Evolutionary conservation across 1,140 invertebrate species (phyloP), one percentile per base, ranked within the genome.

Genomic region (Sycobia sp.): DNA sequence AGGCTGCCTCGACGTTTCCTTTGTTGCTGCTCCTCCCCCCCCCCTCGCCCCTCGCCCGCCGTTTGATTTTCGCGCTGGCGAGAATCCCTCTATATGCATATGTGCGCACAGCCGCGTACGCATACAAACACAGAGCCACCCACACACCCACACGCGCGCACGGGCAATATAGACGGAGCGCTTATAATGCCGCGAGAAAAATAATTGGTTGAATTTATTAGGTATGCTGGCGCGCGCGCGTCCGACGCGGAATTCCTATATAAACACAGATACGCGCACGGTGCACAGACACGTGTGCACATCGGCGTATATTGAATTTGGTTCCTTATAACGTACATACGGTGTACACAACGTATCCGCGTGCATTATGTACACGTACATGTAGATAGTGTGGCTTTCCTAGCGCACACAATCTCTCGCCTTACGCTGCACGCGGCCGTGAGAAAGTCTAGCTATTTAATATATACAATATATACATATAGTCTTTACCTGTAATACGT

Each of bases 371-470:
- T 23, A 36, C 4, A 22, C 10, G 1, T 51, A 22, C 27, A 50
- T 25, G 8, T 11, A 20, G 8, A 3, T 18, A 10, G 32, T 23
- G 29, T 14, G n/a, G 1, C 0, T 25, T 3, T 50, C 11, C 22
- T 18, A 13, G 43, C 5, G 27, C n/a, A 14, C 11, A n/a, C 10
- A n/a, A 4, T 20, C 1, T 43, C 7, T n/a, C 4, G n/a, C 39
- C 39, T 3, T 38, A 11, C 20, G 25, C 43, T 34, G 4, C 27
- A 36, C 22, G n/a, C 20, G 18, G 55, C 18, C 55, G 55, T 57
- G 55, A 57, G 55, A 57, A 57, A 57, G 55, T 57, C 55, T 57
- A 46, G 55, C n/a, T n/a, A n/a, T n/a, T n/a, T n/a, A n/a, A n/a
- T n/a, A 34, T 43, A 14, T 22, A 20, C 20, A 43, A 36, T 57